Conservation (phyloP, 2,797 vertebrate species). For the Limnodromus scolopaceus region DNA sequence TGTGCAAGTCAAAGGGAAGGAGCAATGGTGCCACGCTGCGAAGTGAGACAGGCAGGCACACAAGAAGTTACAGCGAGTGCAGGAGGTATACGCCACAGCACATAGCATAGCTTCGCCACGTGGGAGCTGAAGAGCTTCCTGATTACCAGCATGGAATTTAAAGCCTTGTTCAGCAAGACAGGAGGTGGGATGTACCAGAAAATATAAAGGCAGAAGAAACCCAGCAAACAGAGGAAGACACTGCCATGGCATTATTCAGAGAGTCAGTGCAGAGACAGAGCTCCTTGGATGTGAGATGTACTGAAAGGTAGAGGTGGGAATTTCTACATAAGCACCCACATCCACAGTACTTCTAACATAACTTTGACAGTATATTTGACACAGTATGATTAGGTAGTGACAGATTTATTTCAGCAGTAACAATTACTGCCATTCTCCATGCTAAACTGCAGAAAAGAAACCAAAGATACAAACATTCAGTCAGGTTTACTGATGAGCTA, state of each 20-base stretch:
- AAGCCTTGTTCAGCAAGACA: not conserved
- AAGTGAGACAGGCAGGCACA: not conserved
- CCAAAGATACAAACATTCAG: not conserved
- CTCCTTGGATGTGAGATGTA: not conserved
- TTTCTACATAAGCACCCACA: not conserved
- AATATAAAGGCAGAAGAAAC: not conserved
- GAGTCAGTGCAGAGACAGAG: not conserved
- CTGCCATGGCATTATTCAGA: not conserved
- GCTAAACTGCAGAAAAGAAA: not conserved
- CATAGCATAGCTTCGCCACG: fast-evolving
- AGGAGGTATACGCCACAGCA: not conserved
- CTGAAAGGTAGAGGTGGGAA: not conserved
- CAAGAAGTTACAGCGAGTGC: fast-evolving
- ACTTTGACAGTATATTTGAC: not conserved
- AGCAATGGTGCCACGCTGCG: not conserved
- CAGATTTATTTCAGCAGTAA: slow-evolving; percentile 3
- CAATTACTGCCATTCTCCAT: not conserved
- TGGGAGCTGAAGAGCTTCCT: not conserved
- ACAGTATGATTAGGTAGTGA: not conserved
- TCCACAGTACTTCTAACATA: not conserved
- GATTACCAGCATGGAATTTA: not conserved
- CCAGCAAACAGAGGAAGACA: not conserved
- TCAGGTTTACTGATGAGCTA: not conserved
- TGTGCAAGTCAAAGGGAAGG: not conserved
- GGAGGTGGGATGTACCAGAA: not conserved